Evolutionary conservation across 2,888 invertebrate genomes (phyloP).

Genomic region (Sylvicola fuscatus): DNA sequence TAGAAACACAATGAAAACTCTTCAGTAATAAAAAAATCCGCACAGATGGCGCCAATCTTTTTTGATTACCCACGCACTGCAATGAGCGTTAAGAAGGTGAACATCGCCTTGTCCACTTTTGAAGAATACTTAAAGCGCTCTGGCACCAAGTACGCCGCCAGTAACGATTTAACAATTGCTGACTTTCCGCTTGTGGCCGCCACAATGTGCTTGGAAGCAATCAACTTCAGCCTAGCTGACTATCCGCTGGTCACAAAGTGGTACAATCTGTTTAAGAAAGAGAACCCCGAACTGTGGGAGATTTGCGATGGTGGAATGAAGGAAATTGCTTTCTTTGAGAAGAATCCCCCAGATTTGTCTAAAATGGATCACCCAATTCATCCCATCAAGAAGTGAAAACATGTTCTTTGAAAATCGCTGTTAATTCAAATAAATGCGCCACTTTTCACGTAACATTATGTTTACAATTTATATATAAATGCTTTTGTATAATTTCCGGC

Average conservation of each 20-base stretch:
- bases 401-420: no score
- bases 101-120: constrained; percentile 41
- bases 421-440: no score
- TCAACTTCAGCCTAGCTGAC: constrained; percentile 37
- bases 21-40: no score
- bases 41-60: constrained; percentile 56
- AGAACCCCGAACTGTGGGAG: constrained; percentile 46
- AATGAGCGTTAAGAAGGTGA: constrained; percentile 41
- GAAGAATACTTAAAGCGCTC: constrained; percentile 41
- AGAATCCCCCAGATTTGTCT: constrained; percentile 51
- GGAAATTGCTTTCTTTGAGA: constrained; percentile 42
- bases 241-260: constrained; percentile 40
- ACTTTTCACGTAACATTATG: constrained; percentile 1
- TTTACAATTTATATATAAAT: constrained; percentile 1
- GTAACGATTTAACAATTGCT: constrained; percentile 48
- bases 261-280: constrained; percentile 47
- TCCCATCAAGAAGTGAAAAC: constrained; percentile 33
- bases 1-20: background rate
- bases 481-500: constrained; percentile 6
- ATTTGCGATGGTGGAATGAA: constrained; percentile 46
- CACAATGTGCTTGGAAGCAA: constrained; percentile 52
- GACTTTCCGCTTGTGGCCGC: constrained; percentile 51
- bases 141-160: constrained; percentile 42
- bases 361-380: constrained; percentile 53
- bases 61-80: constrained; percentile 51